Conservation (phyloP, 1,140 invertebrate genomes). For the Drosophila simulans region DNA sequence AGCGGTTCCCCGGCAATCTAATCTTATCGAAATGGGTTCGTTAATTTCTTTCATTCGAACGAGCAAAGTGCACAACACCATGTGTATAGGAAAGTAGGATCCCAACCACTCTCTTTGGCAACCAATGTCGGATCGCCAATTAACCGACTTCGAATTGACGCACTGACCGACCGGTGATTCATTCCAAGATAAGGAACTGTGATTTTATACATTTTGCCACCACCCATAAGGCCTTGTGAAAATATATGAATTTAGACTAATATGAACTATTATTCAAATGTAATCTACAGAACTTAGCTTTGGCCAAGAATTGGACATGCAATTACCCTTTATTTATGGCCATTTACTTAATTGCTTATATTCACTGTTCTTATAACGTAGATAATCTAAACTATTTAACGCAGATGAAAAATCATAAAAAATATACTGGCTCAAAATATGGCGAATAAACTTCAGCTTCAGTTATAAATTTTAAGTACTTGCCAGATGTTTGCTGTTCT, state of each 20-base stretch:
- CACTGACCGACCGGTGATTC: conserved; percentile 15
- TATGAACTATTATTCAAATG: conserved; percentile 9
- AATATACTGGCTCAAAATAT: too few relatives aligned
- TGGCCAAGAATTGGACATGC: conserved; percentile 2
- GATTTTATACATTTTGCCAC: conserved; percentile 15
- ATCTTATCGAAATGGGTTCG: conserved; percentile 43
- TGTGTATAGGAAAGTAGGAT: conserved; percentile 34
- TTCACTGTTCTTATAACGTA: background rate
- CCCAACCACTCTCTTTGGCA: conserved; percentile 14
- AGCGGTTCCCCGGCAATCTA: conserved; percentile 23
- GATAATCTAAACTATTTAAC: background rate
- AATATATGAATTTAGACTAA: background rate
- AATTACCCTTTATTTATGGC: background rate
- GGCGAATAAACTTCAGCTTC: background rate
- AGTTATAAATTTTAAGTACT: conserved; percentile 30
- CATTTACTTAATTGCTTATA: background rate
- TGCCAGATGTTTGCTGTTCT: conserved; percentile 44
- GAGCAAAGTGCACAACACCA: conserved; percentile 31
- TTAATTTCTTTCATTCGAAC: conserved; percentile 26
- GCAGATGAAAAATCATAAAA: background rate
- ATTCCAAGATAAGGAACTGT: conserved; percentile 21
- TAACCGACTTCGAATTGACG: conserved; percentile 42
- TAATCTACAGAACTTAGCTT: background rate
- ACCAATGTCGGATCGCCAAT: conserved; percentile 25
- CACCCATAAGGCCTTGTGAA: background rate